Evolutionary conservation across 2,797 vertebrate genomes (phyloP), one percentile per base, ranked within the genome.

Genomic region (Spheniscus humboldti): DNA sequence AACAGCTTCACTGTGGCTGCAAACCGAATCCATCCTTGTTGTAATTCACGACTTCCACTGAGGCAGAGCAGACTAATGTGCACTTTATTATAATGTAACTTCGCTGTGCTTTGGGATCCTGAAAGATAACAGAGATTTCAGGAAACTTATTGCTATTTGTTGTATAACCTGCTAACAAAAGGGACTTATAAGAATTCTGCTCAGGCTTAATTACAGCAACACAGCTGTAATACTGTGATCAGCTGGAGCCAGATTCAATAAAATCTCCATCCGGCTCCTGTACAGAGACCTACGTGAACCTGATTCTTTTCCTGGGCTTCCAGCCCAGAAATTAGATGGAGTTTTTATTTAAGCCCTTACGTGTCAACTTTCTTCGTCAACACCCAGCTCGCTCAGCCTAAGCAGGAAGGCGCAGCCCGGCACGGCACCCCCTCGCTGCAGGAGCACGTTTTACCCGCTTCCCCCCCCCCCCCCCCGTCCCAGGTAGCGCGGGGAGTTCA

Each of bases 301-400:
- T 82, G 79, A 84, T 68, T 93, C 96, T 73, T 59, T 94, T 64
- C 93, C 90, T 86, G 97, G 94, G 97, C 96, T 97, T 92, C 76
- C 10, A 91, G 97, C 98, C 97, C 97, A 97, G 97, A 96, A 96
- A 97, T 63, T 78, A 79, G 88, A 96, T 73, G 73, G 81, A 91
- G 66, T 92, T 98, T 97, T 96, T 90, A 97, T 97, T 97, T 72
- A 94, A 97, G 92, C 95, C 86, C 73, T 80, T 87, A 68, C 73
- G 88, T 68, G 74, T 94, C 96, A 96, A 94, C 97, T 96, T 92
- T 78, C 85, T 18, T 11, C 33, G 10, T 71, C 93, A 82, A 56
- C 89, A 88, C 85, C 94, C 37, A 67, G 62, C n/a, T 11, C 19
- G 19, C 57, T 9, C 63, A 16, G 79, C 27, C 79, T 3, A 0